These are phyloP conservation scores for Myotis brandtii DNA, from an alignment of 2,113 vertebrate genomes.

Conservation along the genomic window DNA sequence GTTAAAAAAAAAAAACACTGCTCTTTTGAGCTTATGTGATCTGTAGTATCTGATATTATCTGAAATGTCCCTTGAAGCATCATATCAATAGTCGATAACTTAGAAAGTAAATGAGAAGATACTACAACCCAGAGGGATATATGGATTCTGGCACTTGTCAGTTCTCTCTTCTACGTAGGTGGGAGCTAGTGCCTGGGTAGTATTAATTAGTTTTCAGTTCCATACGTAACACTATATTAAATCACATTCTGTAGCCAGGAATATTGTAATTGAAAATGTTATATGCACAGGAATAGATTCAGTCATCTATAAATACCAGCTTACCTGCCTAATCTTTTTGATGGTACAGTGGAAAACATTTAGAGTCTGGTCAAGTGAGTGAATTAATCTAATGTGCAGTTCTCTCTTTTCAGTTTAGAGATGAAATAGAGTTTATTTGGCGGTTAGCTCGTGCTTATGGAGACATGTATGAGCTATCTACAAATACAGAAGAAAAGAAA, in stretches of 20 bases:
- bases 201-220: background rate
- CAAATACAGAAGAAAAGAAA: conserved; percentile 91
- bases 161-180: background rate
- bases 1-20: background rate
- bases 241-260: background rate
- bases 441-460: conserved; percentile 92
- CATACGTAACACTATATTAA: background rate
- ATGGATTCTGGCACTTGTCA: background rate
- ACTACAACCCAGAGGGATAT: background rate
- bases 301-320: conserved; percentile 3
- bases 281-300: background rate
- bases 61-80: background rate
- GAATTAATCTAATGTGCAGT: conserved; percentile 1
- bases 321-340: background rate
- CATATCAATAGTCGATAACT: background rate
- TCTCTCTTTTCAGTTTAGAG: conserved; percentile 88
- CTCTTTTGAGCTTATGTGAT: background rate
- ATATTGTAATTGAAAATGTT: conserved; percentile 43
- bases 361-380: conserved; percentile 32
- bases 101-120: background rate
- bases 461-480: conserved; percentile 92
- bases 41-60: background rate
- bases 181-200: background rate
- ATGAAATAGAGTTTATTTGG: conserved; percentile 92
- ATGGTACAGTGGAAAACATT: background rate